phyloP scores from a whole-genome alignment of 2,888 invertebrate genomes.

The Rotaria macrura region DNA sequence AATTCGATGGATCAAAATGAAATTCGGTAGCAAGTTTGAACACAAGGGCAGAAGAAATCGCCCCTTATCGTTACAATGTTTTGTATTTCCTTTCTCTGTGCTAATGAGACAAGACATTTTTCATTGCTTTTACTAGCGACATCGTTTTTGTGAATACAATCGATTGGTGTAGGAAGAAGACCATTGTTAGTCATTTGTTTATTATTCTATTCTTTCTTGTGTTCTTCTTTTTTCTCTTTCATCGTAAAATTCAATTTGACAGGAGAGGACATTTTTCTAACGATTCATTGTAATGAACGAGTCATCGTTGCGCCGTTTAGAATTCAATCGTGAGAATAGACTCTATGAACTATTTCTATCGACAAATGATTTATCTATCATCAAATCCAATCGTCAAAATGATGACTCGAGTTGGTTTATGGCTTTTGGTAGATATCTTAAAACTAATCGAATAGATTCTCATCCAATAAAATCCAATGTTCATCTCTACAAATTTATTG shows the following conservation, averaged over 20 bases:
- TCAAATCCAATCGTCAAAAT: not conserved
- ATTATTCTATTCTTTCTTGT: too few relatives aligned
- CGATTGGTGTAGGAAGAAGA: too few relatives aligned
- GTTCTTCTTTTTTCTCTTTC: not conserved
- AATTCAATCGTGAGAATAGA: not conserved
- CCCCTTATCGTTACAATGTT: too few relatives aligned
- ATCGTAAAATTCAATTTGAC: not conserved
- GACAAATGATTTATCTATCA: not conserved
- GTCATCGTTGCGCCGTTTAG: not conserved
- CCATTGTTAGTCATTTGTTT: too few relatives aligned
- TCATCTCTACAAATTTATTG: not conserved
- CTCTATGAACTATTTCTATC: not conserved
- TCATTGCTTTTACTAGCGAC: too few relatives aligned
- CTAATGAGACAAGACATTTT: too few relatives aligned
- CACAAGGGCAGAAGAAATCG: too few relatives aligned
- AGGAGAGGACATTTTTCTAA: not conserved
- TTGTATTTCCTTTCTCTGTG: too few relatives aligned
- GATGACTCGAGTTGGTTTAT: not conserved
- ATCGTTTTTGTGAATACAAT: too few relatives aligned
- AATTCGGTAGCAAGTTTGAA: too few relatives aligned
- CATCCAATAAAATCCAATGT: not conserved
- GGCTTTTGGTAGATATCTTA: slow-evolving; percentile 3
- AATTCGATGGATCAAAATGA: too few relatives aligned
- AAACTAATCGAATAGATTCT: not conserved
- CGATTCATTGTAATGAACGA: not conserved